Evolutionary conservation across 1,140 invertebrate genomes (phyloP).

Genomic region (Littorina saxatilis): DNA sequence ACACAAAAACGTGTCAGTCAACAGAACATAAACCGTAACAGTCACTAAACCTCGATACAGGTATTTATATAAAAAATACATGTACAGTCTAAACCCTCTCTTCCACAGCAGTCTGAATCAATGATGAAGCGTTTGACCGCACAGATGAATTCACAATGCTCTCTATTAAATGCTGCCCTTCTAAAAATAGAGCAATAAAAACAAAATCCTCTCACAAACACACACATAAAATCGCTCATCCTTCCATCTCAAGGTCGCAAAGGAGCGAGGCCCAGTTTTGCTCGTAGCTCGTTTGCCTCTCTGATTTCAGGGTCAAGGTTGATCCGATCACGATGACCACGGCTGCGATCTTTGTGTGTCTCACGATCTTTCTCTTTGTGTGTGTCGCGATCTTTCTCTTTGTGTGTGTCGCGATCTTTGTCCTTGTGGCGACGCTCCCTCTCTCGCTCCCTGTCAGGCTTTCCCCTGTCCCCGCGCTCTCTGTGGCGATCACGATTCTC

Average conservation of each 20-base stretch:
- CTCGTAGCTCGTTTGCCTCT: slow-evolving; percentile 78
- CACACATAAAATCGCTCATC: neutral
- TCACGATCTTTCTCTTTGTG: slow-evolving; percentile 49
- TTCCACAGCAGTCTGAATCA: too few species aligned
- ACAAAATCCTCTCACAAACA: too few species aligned
- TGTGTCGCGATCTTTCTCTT: slow-evolving; percentile 9
- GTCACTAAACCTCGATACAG: too few species aligned
- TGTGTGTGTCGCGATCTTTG: slow-evolving; percentile 41
- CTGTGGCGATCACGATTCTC: slow-evolving; percentile 13
- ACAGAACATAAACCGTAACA: too few species aligned
- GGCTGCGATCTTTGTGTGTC: slow-evolving; percentile 42
- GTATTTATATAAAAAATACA: too few species aligned
- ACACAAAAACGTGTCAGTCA: too few species aligned
- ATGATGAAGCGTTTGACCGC: too few species aligned
- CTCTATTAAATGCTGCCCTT: too few species aligned
- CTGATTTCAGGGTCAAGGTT: slow-evolving; percentile 74
- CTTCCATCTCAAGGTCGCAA: slow-evolving; percentile 58
- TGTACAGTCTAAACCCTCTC: too few species aligned
- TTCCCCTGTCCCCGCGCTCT: slow-evolving; percentile 30
- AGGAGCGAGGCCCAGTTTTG: slow-evolving; percentile 78
- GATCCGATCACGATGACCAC: slow-evolving; percentile 47
- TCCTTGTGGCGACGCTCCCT: slow-evolving; percentile 41
- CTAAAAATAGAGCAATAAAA: too few species aligned
- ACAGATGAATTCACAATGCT: too few species aligned
- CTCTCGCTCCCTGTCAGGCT: slow-evolving; percentile 20